Evolutionary conservation across 2,888 invertebrate species (phyloP).

Genomic region (Saturnia pavonia): DNA sequence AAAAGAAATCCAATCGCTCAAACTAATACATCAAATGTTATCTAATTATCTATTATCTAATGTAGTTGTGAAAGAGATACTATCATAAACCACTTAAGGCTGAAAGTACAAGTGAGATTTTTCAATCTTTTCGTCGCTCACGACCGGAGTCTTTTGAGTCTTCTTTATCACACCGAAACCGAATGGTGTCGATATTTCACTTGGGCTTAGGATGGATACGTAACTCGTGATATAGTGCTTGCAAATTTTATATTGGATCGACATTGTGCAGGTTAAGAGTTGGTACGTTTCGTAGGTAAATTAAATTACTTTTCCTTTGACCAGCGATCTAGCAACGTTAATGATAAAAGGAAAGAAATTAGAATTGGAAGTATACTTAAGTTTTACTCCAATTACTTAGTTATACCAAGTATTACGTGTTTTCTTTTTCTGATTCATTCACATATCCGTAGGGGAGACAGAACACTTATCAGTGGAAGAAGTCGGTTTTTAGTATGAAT

Average conservation of each 20-base stretch:
- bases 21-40: too few species aligned
- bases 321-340: neutral
- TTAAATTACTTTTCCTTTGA: neutral
- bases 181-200: conserved; percentile 11
- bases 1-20: too few species aligned
- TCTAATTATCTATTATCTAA: too few species aligned
- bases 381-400: too few species aligned
- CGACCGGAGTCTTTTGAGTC: neutral
- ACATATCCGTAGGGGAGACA: too few species aligned
- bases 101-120: neutral
- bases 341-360: neutral
- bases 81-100: too few species aligned
- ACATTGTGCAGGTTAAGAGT: neutral
- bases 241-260: neutral
- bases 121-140: neutral
- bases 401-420: too few species aligned
- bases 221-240: conserved; percentile 3
- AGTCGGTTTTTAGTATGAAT: too few species aligned
- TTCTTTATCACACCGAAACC: conserved; percentile 8
- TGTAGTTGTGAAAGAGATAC: too few species aligned
- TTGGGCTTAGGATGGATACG: neutral
- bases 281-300: neutral
- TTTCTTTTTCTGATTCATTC: too few species aligned
- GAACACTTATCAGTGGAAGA: too few species aligned
- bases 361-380: too few species aligned